Base-by-base conservation (phyloP, 2,888 invertebrate genomes). In the Perithous albicinctus region DNA sequence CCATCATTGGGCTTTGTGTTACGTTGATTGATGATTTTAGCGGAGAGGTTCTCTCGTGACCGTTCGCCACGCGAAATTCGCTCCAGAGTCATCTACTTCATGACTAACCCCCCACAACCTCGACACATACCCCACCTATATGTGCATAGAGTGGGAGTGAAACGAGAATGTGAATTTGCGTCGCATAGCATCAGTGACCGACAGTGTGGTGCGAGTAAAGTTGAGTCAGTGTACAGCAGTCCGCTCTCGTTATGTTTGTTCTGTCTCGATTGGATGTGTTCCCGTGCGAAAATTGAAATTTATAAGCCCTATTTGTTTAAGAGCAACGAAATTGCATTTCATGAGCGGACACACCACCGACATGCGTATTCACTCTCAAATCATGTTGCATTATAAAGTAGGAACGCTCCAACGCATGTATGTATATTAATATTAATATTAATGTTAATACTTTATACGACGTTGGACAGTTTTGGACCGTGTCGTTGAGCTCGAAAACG, bases 241-340 rank as follows among this genome's bases (percentile, higher is more conserved):
- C 10, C 32, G n/a, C 32, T 32, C 59, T 59, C 59, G 59, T 59
- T 59, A 32, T 59, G 15, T 32, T 59, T 59, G 59, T 32, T 59
- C 18, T 59, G 41, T 41, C 35, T 38, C 63, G 63, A 63, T 63
- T 41, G 41, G 41, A 63, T 63, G 70, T 54, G 29, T 54, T 64
- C 29, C 5, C 18, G 29, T 64, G 26, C 41, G 51, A 74, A 74
- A 38, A 74, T 43, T 51, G 51, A 74, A 64, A 74, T 74, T 74
- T 56, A 70, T 70, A 54, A 70, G 18, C 29, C 48, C 41, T 70
- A 70, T 70, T 70, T 70, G 51, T 64, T 51, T 38, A 64, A 64
- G 74, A 74, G 63, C 35, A 51, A 70, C 51, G 63, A 74, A 74
- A 74, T 64, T 74, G 51, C 74, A 51, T 74, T 74, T 41, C 48